phyloP scores from a whole-genome alignment of 2,888 invertebrate genomes.

The Phanerotoma sp. region DNA sequence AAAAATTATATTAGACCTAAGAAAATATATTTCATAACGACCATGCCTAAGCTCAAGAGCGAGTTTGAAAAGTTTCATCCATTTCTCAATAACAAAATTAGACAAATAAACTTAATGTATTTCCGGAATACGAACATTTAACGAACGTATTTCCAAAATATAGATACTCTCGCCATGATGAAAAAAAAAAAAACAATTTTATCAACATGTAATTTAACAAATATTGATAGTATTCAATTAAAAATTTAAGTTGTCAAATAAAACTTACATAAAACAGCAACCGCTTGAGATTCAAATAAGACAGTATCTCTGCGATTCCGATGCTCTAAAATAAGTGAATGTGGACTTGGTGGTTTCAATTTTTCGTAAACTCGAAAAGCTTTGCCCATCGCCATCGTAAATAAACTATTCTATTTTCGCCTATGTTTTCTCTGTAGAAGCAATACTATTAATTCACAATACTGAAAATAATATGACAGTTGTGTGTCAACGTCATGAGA shows the following conservation, averaged over 20 bases:
- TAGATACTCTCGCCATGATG: no score
- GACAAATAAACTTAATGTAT: no score
- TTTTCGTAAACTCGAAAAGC: conserved; percentile 90
- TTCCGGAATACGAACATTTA: no score
- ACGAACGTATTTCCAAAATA: no score
- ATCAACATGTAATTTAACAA: background rate
- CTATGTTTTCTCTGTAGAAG: background rate
- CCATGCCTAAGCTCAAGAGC: no score
- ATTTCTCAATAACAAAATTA: no score
- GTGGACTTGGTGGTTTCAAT: conserved; percentile 80
- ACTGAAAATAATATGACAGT: background rate
- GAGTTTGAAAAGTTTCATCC: no score
- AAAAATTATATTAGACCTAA: no score
- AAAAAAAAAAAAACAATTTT: no score
- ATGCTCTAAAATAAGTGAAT: conserved; percentile 88
- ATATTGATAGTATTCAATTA: background rate
- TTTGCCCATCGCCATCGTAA: conserved; percentile 89
- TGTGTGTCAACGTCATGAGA: background rate
- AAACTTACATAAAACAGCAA: conserved; percentile 76
- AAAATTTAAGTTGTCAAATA: background rate
- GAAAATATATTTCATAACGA: no score
- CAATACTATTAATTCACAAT: background rate
- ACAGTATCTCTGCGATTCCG: conserved; percentile 83
- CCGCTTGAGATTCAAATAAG: conserved; percentile 89
- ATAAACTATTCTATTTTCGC: conserved; percentile 4